Percentiles rank a stretch among this genome's conserved stretches.
phyloP scores from a whole-genome alignment of 2,113 vertebrate species.

The Pterocles gutturalis region DNA sequence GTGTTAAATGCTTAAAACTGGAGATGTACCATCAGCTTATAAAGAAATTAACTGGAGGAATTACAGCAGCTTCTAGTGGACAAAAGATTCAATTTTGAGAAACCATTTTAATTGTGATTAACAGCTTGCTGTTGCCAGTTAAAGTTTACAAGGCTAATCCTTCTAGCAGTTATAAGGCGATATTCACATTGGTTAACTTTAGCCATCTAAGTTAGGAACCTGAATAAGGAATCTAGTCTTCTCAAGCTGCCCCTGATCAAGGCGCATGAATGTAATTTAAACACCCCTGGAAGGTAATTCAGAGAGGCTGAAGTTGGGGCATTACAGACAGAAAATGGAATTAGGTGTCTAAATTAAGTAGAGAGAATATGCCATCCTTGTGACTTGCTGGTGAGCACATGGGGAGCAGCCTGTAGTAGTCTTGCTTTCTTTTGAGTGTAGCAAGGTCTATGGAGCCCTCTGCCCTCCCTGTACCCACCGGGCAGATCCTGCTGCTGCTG shows the following conservation, averaged over 20 bases:
- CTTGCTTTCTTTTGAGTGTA: fast-evolving
- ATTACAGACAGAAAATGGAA: not conserved
- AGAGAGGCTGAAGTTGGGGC: not conserved
- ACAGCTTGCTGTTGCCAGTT: not conserved
- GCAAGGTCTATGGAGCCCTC: not conserved
- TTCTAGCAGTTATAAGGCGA: not conserved
- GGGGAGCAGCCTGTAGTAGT: not conserved
- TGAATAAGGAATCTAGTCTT: not conserved
- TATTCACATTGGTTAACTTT: not conserved
- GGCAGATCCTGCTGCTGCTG: not conserved
- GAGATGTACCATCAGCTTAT: not conserved
- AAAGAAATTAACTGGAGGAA: not conserved
- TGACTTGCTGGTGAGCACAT: not conserved
- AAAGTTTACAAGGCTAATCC: not conserved
- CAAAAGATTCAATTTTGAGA: not conserved
- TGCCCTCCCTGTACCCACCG: not conserved
- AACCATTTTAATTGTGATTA: not conserved
- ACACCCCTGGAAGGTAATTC: not conserved
- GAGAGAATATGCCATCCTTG: not conserved
- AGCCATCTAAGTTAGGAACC: not conserved
- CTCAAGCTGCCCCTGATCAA: not conserved
- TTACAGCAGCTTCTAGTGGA: not conserved
- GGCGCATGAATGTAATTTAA: not conserved
- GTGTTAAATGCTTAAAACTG: not conserved
- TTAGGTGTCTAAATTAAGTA: not conserved